Percentiles rank a stretch among this genome's conserved stretches.
Conservation (phyloP, 2,797 vertebrate genomes). For the Pelodytes ibericus region DNA sequence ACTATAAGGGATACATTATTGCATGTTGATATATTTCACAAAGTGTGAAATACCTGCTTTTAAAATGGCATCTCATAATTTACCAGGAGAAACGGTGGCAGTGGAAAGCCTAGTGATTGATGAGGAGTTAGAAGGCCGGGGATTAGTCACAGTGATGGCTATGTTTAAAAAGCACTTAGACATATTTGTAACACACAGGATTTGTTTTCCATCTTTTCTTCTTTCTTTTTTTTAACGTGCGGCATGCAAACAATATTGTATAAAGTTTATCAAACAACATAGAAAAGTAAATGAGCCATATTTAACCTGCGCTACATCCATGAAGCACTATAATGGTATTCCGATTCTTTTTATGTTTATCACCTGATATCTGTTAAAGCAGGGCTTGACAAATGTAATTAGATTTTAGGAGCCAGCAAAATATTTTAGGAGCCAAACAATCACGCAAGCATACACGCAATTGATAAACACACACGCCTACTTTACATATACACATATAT, state of each 20-base stretch:
- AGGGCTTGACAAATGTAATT: too few species aligned
- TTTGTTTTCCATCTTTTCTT: background rate
- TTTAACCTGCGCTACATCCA: conserved; percentile 6
- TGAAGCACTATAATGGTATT: background rate
- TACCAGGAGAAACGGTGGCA: conserved; percentile 20
- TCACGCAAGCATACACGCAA: too few species aligned
- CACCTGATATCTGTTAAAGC: conserved; percentile 5
- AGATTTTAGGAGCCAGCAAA: too few species aligned
- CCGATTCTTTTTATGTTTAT: conserved; percentile 15
- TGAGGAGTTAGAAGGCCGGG: background rate
- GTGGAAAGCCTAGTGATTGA: conserved; percentile 20
- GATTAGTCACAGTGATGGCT: conserved; percentile 24
- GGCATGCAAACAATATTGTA: background rate
- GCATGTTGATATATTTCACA: background rate
- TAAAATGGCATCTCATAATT: conserved; percentile 14
- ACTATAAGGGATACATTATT: background rate
- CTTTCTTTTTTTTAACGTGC: background rate
- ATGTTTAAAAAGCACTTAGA: conserved; percentile 22
- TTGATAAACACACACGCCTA: too few species aligned
- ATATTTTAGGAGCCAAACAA: too few species aligned
- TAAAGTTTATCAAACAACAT: conserved; percentile 26
- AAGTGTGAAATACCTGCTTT: conserved; percentile 13
- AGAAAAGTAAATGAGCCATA: conserved; percentile 1
- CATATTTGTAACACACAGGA: background rate
- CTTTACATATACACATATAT: too few species aligned